Evolutionary conservation across 2,113 vertebrate species (phyloP).

Genomic region (Physeter macrocephalus): DNA sequence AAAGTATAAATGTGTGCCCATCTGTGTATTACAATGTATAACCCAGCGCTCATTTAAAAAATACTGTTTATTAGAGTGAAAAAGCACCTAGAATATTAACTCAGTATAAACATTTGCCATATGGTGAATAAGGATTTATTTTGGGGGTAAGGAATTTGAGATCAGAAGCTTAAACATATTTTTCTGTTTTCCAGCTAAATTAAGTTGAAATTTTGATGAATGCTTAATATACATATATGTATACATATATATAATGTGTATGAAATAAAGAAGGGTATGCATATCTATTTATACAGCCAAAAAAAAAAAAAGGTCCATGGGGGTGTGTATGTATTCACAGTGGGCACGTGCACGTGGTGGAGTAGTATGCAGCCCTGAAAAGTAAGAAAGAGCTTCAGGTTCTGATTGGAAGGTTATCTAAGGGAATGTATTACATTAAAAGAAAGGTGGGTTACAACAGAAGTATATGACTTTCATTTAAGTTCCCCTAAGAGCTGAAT

Average conservation of each 20-base stretch:
- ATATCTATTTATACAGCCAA: neutral
- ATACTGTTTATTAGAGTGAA: neutral
- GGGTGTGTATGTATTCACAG: neutral
- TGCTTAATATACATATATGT: neutral
- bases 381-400: neutral
- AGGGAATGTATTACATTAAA: neutral
- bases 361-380: neutral
- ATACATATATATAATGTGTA: neutral
- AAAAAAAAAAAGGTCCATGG: too few relatives aligned
- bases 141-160: constrained; percentile 55
- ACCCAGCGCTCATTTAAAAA: constrained; percentile 50
- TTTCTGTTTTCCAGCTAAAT: constrained; percentile 5
- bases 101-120: constrained; percentile 67
- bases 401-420: neutral
- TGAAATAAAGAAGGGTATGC: neutral
- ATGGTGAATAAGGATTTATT: constrained; percentile 68
- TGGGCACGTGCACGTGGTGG: accelerated
- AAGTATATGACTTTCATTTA: neutral
- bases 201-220: constrained; percentile 20
- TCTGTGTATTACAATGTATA: constrained; percentile 28
- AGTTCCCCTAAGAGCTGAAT: neutral
- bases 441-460: neutral
- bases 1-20: constrained; percentile 33
- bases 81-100: constrained; percentile 18
- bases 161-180: constrained; percentile 20